phyloP scores from a whole-genome alignment of 2,797 vertebrate genomes.

The Salarias fasciatus region DNA sequence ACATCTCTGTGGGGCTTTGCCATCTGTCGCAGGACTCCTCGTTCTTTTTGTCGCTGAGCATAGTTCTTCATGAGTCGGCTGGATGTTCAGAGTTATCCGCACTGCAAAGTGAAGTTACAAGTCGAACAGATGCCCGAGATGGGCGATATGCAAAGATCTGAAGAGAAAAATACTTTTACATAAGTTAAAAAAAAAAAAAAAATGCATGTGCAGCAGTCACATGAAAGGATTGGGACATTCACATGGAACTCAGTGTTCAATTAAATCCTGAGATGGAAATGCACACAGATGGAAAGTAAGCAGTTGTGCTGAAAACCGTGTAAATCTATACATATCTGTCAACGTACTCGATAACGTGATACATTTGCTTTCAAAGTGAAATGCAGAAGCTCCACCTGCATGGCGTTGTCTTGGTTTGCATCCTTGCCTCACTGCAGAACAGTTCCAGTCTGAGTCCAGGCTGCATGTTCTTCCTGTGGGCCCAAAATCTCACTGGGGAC shows the following conservation, averaged over 20 bases:
- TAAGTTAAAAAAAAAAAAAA: too few species aligned
- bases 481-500: too few species aligned
- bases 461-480: too few species aligned
- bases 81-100: neutral
- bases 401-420: too few species aligned
- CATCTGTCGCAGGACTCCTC: neutral
- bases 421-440: too few species aligned
- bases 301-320: neutral
- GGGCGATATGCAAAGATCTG: neutral
- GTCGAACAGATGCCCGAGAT: neutral
- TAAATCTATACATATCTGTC: neutral
- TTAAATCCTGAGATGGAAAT: neutral
- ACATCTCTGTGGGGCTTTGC: neutral
- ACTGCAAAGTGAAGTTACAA: constrained; percentile 1
- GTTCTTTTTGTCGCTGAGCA: constrained; percentile 4
- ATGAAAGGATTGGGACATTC: neutral
- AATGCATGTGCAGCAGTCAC: too few species aligned
- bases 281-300: neutral
- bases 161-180: neutral
- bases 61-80: constrained; percentile 4
- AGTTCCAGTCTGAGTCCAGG: too few species aligned
- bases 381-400: too few species aligned
- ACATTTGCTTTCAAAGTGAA: neutral
- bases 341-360: neutral
- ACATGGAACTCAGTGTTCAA: constrained; percentile 1